Base-by-base conservation (phyloP, 2,888 invertebrate species). In the Drosophila buzzatii region DNA sequence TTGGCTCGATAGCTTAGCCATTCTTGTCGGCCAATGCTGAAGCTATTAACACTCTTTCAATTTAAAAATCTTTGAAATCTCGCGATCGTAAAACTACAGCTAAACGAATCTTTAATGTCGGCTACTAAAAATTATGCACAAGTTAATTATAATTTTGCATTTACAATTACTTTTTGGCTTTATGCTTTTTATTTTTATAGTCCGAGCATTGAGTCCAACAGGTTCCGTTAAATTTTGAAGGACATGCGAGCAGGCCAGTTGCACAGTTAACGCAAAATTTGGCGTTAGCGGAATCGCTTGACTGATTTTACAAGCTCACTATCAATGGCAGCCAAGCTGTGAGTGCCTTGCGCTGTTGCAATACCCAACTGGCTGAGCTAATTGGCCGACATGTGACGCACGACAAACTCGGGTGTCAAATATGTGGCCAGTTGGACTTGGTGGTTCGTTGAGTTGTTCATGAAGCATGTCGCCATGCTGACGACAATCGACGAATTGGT, bases 271-370 rank as follows among this genome's bases (percentile, higher is more conserved):
- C 61, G 51, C 58, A 63, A 55, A 70, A 62, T 42, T 62, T 51
- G 42, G 23, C 18, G 23, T 14, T 39, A 20, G 31, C 49, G 57
- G 64, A 66, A 52, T 61, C 56, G 61, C 81, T 83, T 71, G 80
- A 81, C 69, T 86, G 76, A 73, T 63, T 49, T 71, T 72, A 84
- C 90, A 90, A 90, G 89, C 90, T 90, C 90, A 90, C 89, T 89
- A 90, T 89, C 90, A 90, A 23, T 18, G 58, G 52, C 52, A 55
- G 41, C 59, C 45, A 64, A 49, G 62, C n/a, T 52, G 64, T 52
- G 64, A 51, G 49, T 18, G 52, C 23, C 27, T 58, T 27, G 14
- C 14, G 27, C 65, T 79, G 70, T 85, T 23, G 83, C 83, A 82
- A 83, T 68, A 33, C 0, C 2, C 49, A 49, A 8, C 49, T 51